These are phyloP conservation scores for Champsocephalus esox DNA, from an alignment of 2,797 vertebrate species.

Conservation along the genomic window DNA sequence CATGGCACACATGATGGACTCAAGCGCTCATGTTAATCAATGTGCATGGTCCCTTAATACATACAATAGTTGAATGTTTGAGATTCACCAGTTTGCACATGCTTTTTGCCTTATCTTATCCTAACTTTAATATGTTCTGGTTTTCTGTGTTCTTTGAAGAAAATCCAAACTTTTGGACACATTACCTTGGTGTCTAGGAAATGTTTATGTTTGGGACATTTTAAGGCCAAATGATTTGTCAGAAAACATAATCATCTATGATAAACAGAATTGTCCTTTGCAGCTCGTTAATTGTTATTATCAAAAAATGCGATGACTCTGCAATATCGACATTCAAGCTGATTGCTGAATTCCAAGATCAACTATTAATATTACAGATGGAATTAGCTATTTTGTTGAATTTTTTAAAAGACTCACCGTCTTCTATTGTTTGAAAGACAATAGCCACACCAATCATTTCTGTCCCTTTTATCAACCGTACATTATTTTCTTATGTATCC, in stretches of 20 bases:
- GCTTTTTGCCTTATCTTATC: too few species aligned
- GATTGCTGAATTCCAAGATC: slow-evolving; percentile 7
- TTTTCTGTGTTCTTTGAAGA: not conserved
- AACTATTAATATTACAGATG: slow-evolving; percentile 1
- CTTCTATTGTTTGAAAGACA: not conserved
- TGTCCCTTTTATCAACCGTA: slow-evolving; percentile 1
- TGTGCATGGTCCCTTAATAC: too few species aligned
- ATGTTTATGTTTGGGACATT: slow-evolving; percentile 1
- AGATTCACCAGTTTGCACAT: too few species aligned
- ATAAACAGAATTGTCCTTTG: slow-evolving; percentile 12
- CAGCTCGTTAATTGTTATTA: not conserved
- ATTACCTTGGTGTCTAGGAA: not conserved
- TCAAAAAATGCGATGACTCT: slow-evolving; percentile 11
- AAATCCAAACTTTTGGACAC: not conserved
- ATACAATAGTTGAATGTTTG: too few species aligned
- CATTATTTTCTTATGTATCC: not conserved
- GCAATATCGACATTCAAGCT: not conserved
- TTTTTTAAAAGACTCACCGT: not conserved
- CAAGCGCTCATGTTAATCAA: too few species aligned
- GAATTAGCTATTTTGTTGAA: slow-evolving; percentile 3
- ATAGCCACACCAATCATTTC: not conserved
- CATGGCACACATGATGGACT: too few species aligned
- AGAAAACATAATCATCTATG: not conserved
- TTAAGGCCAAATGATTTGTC: not conserved
- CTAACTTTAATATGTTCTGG: not conserved